A percentile compares a stretch with the other conserved stretches of the same genome.
These are phyloP conservation scores for Brachyistius frenatus DNA, from an alignment of 2,113 vertebrate species.

Conservation along the genomic window DNA sequence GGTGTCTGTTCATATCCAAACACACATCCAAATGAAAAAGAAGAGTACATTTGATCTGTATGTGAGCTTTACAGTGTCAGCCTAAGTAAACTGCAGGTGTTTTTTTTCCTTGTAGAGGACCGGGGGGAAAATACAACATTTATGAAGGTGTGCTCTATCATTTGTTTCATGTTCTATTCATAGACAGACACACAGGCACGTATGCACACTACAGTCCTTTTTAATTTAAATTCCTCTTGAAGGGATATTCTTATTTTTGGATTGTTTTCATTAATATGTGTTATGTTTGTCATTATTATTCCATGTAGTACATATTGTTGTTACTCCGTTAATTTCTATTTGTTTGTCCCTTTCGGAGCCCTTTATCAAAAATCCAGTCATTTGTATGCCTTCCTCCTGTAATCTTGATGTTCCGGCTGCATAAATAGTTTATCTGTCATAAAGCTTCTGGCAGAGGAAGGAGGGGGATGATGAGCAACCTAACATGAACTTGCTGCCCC, in stretches of 20 bases:
- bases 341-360: slow-evolving; percentile 2
- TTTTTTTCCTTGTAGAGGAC: background rate
- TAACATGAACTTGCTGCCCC: background rate
- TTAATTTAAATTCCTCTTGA: slow-evolving; percentile 18
- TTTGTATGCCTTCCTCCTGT: slow-evolving; percentile 12
- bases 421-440: slow-evolving; percentile 10
- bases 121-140: slow-evolving; percentile 2
- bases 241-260: background rate
- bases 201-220: background rate
- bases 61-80: background rate
- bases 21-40: slow-evolving; percentile 34
- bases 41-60: slow-evolving; percentile 6
- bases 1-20: slow-evolving; percentile 28
- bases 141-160: background rate
- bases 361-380: slow-evolving; percentile 8
- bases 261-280: background rate
- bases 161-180: slow-evolving; percentile 7
- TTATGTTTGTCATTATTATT: slow-evolving; percentile 23
- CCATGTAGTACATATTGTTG: background rate
- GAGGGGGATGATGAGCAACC: background rate
- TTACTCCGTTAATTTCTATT: background rate
- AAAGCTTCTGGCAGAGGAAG: background rate
- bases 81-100: background rate
- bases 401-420: background rate
- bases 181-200: background rate